Base-by-base conservation (phyloP, 2,797 vertebrate species). In the Psittacula echo region DNA sequence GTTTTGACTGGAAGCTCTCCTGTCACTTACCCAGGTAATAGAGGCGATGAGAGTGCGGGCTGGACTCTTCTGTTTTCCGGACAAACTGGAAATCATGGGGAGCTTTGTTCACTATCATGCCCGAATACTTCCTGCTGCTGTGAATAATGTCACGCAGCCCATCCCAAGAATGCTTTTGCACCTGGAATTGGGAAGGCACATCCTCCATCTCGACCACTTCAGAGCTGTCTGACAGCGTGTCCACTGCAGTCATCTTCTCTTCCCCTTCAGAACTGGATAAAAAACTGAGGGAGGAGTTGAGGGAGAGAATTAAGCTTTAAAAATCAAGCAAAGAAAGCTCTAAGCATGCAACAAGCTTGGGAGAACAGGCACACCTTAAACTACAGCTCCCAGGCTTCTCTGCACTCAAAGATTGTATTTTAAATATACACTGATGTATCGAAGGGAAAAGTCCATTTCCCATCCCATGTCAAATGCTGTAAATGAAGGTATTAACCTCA, bases 61-160 rank as follows among this genome's bases (percentile, higher is more conserved):
- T 98, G 8, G 98, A 98, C 77, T 99, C 99, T 23, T 99, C 99
- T 1, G 98, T 98, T 96, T 99, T 99, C 97, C 98, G 98, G 94
- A 99, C 99, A 41, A 99, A 99, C 98, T 99, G 99, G 97, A 99
- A 99, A 97, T 99, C 99, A 26, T 99, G 99, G 4, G 99, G 99
- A 30, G 99, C 99, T 98, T 99, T 99, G 98, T 99, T 99, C 91
- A 99, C 98, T 9, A 99, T 98, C 97, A 99, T 98, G 80, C 99
- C 99, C 0, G 99, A 99, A 95, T 99, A 99, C 97, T 99, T 99
- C 97, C 99, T 98, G 98, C 99, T 99, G 97, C 99, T 98, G 75
- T 99, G 99, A 96, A 99, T 99, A 85, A 99, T 99, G 97, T 98
- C 98, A 10, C 99, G 98, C 66, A 99, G 98, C 91, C 99, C 99